Evolutionary conservation across 1,140 invertebrate genomes (phyloP), one percentile per base, ranked within the genome.

Genomic region (Fragariocoptes setiger): DNA sequence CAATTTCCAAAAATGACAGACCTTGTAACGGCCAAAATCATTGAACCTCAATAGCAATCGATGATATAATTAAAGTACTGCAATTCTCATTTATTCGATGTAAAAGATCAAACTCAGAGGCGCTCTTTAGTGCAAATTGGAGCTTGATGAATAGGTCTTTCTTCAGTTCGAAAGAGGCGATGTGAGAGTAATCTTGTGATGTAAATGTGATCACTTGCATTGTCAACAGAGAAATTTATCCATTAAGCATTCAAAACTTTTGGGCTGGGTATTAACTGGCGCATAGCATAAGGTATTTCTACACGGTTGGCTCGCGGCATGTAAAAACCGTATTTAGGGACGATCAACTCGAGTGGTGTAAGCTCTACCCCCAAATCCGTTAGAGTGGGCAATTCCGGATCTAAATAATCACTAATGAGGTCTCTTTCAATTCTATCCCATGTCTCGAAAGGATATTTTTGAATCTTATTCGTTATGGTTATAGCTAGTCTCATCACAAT

Each of bases 1-100:
- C 78, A 74, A 56, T 90, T 82, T 55, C 77, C 78, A 1, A 79
- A 78, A 60, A 82, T 90, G 76, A 76, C 71, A 14, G 75, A 86
- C 52, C 59, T 86, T 16, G 72, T 74, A 15, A n/a, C 17, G 4
- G 46, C 35, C 17, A 40, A 19, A 35, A 16, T 16, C n/a, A 5
- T 42, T 18, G 40, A 2, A 35, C 2, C 31, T 19, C 31, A 17
- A 15, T 35, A 42, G 5, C 12, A 13, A 16, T 15, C 5, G 12
- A 8, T 38, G 15, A 8, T 38, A 15, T 12, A 38, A 31, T n/a
- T 8, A 31, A 31, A 31, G 8, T 31, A n/a, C 25, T n/a, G 25
- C n/a, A n/a, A n/a, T n/a, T n/a, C n/a, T n/a, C n/a, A n/a, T n/a
- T n/a, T n/a, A n/a, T n/a, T n/a, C n/a, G n/a, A n/a, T n/a, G n/a